A percentile compares a stretch with the other conserved stretches of the same genome.
Conservation (phyloP, 2,113 vertebrate genomes). For the Anhinga rufa region DNA sequence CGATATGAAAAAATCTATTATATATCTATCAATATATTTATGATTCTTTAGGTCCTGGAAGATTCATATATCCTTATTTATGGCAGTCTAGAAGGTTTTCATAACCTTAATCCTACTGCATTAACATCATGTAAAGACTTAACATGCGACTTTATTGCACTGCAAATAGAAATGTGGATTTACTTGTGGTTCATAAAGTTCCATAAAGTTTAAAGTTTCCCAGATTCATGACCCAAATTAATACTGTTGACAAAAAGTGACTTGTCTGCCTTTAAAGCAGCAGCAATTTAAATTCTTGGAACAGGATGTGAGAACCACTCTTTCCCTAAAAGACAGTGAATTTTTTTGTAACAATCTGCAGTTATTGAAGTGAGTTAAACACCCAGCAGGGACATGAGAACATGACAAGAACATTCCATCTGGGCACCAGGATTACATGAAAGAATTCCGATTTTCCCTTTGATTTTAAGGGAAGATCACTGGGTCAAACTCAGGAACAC, state of each 20-base stretch:
- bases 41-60: background rate
- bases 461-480: background rate
- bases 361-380: background rate
- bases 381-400: background rate
- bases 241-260: background rate
- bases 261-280: background rate
- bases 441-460: background rate
- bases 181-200: background rate
- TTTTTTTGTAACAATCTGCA: background rate
- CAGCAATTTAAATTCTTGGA: background rate
- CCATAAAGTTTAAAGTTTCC: background rate
- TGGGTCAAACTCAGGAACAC: background rate
- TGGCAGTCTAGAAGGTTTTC: background rate
- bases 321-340: background rate
- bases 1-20: background rate
- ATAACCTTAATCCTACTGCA: background rate
- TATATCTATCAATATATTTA: background rate
- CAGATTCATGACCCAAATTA: background rate
- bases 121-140: background rate
- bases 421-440: background rate
- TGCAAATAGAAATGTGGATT: background rate
- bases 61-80: background rate
- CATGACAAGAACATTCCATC: background rate
- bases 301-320: background rate
- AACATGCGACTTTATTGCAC: background rate